These are phyloP conservation scores for Bubo bubo DNA, from an alignment of 2,113 vertebrate genomes.

Conservation along the genomic window DNA sequence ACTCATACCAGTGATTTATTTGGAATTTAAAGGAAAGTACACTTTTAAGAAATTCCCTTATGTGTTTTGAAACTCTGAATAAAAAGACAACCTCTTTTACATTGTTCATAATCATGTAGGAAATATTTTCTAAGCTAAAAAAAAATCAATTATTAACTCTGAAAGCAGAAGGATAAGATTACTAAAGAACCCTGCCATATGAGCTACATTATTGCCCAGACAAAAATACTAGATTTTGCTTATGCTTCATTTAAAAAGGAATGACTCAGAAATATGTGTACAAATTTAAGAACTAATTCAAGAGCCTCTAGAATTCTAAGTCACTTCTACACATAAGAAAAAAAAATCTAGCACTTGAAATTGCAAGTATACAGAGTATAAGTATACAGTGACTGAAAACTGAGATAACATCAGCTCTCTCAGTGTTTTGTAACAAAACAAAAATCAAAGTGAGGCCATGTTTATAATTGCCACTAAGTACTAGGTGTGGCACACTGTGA, in stretches of 20 bases:
- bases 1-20: background rate
- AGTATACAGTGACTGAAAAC: background rate
- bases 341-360: background rate
- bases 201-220: background rate
- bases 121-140: background rate
- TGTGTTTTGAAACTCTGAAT: background rate
- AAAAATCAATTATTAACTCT: background rate
- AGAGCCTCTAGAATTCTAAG: background rate
- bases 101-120: background rate
- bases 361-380: background rate
- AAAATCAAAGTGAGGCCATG: background rate
- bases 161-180: background rate
- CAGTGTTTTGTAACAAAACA: background rate
- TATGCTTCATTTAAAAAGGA: background rate
- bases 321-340: background rate
- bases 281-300: background rate
- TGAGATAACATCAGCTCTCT: background rate
- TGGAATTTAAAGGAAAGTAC: background rate
- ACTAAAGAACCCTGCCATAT: background rate
- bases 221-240: background rate
- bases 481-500: background rate
- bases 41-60: background rate
- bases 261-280: background rate
- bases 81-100: background rate
- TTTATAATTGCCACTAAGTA: background rate